A percentile compares a stretch with the other conserved stretches of the same genome.
Conservation (phyloP, 2,797 vertebrate genomes). For the Chromobotia macracanthus region DNA sequence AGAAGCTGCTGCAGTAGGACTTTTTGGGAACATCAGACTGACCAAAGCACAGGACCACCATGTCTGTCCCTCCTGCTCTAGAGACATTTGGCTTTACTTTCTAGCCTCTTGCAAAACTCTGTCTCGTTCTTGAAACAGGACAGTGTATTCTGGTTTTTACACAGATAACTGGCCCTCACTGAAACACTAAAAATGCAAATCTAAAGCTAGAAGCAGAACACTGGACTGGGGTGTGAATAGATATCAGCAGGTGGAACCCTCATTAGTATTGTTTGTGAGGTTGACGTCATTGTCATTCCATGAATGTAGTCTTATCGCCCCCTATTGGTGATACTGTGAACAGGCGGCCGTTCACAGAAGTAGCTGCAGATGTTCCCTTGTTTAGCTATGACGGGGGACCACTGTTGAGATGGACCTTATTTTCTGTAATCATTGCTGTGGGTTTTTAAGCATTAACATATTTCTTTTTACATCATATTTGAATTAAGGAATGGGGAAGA, state of each 20-base stretch:
- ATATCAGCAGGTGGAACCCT: constrained; percentile 37
- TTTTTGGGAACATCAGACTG: constrained; percentile 3
- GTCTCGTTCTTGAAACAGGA: not conserved
- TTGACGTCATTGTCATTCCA: constrained; percentile 41
- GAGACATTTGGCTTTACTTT: constrained; percentile 26
- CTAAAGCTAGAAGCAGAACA: not conserved
- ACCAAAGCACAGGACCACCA: constrained; percentile 57
- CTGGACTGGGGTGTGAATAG: constrained; percentile 35
- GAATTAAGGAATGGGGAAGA: constrained; percentile 5
- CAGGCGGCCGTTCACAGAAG: not conserved
- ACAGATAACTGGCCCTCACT: constrained; percentile 1
- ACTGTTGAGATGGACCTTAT: constrained; percentile 14
- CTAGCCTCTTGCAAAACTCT: constrained; percentile 16
- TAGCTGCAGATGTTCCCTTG: constrained; percentile 20
- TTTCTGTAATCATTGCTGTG: constrained; percentile 5
- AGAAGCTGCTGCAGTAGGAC: constrained; percentile 81
- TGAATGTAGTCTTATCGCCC: constrained; percentile 33
- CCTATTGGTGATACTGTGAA: constrained; percentile 26
- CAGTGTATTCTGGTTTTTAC: constrained; percentile 21
- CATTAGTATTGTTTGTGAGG: constrained; percentile 27
- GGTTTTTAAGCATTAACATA: constrained; percentile 10
- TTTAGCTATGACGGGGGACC: not conserved
- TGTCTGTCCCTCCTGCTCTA: constrained; percentile 19
- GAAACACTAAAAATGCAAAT: constrained; percentile 21
- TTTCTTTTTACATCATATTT: constrained; percentile 3